Percentiles rank a stretch among this genome's conserved stretches.
These are phyloP conservation scores for Chionodraco myersi DNA, from an alignment of 2,113 vertebrate genomes.

Conservation along the genomic window DNA sequence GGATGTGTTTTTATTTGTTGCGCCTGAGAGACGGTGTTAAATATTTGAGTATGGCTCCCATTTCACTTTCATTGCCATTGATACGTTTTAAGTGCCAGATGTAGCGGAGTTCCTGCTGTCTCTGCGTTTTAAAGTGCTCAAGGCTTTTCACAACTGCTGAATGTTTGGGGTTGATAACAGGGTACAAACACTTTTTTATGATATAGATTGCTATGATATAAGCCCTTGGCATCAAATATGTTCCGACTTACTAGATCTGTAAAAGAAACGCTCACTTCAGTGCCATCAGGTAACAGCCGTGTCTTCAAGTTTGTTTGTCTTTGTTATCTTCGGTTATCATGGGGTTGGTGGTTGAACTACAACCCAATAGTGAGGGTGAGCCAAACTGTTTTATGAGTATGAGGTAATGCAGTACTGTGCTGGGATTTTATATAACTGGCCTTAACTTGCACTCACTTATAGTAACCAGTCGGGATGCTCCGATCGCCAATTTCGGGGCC, in stretches of 20 bases:
- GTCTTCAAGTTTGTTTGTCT: conserved; percentile 8
- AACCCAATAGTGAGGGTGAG: conserved; percentile 1
- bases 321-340: conserved; percentile 22
- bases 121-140: background rate
- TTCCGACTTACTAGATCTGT: conserved; percentile 10
- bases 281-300: background rate
- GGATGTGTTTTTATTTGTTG: conserved; percentile 19
- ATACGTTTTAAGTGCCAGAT: conserved; percentile 44
- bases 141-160: background rate
- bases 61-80: conserved; percentile 30
- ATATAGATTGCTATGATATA: conserved; percentile 14
- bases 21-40: conserved; percentile 28
- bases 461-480: too few relatives aligned
- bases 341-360: conserved; percentile 16
- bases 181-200: background rate
- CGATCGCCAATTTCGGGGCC: too few relatives aligned
- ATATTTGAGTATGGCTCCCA: conserved; percentile 26
- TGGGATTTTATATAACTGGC: background rate
- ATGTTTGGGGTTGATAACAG: conserved; percentile 1
- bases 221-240: conserved; percentile 13
- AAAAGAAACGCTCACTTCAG: conserved; percentile 12
- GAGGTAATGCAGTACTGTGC: conserved; percentile 30
- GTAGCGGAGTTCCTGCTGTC: background rate
- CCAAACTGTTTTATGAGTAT: background rate
- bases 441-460: background rate